Evolutionary conservation across 2,797 vertebrate genomes (phyloP).

Genomic region (Mormyrus hasselquistii): DNA sequence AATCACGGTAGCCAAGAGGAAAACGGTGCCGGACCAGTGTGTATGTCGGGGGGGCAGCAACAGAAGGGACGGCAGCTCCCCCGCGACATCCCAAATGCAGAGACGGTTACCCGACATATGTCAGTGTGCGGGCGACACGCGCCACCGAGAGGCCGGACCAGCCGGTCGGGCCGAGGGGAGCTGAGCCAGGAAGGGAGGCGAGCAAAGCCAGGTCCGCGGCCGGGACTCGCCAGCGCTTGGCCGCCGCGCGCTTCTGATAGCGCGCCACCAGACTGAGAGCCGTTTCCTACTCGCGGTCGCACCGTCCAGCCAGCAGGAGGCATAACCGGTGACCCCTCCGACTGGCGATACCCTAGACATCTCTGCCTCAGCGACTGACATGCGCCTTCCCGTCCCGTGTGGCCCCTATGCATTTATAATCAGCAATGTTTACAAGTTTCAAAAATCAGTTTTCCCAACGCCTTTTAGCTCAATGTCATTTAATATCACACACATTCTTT

Average conservation of each 20-base stretch:
- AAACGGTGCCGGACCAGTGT: not conserved
- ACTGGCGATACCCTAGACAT: not conserved
- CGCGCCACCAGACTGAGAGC: not conserved
- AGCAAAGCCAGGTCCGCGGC: not conserved
- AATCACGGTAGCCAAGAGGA: not conserved
- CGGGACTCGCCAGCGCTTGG: not conserved
- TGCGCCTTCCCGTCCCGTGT: not conserved
- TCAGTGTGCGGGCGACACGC: not conserved
- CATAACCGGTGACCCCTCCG: not conserved
- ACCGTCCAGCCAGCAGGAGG: conserved; percentile 6
- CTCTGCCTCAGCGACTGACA: not conserved
- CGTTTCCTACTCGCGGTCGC: not conserved
- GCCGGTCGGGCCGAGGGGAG: not conserved
- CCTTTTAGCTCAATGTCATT: not conserved
- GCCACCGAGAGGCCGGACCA: not conserved
- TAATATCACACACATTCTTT: not conserved
- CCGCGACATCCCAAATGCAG: conserved; percentile 4
- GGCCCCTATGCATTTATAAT: not conserved
- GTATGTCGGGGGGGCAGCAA: not conserved
- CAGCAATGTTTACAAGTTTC: not conserved
- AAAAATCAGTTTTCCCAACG: not conserved
- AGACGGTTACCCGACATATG: conserved; percentile 21
- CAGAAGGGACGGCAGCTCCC: conserved; percentile 18
- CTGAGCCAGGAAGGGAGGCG: not conserved
- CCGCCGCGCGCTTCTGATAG: not conserved